Conservation (phyloP, 2,888 invertebrate species). For the Copidosoma aretas region DNA sequence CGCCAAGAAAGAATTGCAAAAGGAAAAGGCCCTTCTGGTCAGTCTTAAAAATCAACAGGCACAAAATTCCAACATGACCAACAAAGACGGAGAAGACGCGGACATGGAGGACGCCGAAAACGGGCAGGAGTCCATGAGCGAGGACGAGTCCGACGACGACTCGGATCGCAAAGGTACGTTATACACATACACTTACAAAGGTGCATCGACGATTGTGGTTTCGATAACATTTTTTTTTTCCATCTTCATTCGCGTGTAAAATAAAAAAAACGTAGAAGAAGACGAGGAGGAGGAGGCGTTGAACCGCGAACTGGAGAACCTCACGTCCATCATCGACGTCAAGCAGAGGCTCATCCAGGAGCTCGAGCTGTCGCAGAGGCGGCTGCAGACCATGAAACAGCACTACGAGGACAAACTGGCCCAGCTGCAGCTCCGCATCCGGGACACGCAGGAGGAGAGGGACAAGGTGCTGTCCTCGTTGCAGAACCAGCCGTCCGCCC, state of each 20-base stretch:
- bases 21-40: conserved; percentile 68
- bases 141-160: conserved; percentile 65
- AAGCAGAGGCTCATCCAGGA: conserved; percentile 95
- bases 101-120: conserved; percentile 66
- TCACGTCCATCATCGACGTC: conserved; percentile 92
- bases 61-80: conserved; percentile 51
- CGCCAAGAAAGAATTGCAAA: conserved; percentile 81
- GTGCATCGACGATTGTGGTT: too few relatives aligned
- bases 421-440: conserved; percentile 83
- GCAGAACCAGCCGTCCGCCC: conserved; percentile 66
- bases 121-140: conserved; percentile 68
- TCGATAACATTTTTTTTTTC: not conserved
- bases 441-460: conserved; percentile 87
- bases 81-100: conserved; percentile 65
- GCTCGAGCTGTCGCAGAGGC: conserved; percentile 85
- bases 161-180: conserved; percentile 69
- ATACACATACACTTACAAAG: too few relatives aligned
- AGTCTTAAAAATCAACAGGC: conserved; percentile 56
- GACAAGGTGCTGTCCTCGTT: conserved; percentile 82
- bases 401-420: conserved; percentile 93
- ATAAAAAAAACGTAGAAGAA: conserved; percentile 56
- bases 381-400: conserved; percentile 82
- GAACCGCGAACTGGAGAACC: conserved; percentile 82
- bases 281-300: conserved; percentile 68
- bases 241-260: not conserved